Conservation (phyloP, 2,888 invertebrate genomes). For the Eupithecia subumbrata region DNA sequence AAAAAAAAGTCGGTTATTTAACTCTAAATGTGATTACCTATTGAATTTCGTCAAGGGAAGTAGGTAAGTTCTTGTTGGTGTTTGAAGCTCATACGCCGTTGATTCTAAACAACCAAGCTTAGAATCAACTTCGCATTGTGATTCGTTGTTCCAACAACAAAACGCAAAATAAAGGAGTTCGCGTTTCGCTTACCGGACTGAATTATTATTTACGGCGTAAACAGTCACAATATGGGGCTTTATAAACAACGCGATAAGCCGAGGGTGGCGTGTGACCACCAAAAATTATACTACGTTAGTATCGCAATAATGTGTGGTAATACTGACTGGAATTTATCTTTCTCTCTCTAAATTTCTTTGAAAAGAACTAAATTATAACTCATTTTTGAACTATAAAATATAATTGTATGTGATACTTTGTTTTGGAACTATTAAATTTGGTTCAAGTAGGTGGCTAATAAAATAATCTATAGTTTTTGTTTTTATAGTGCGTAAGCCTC, state of each 20-base stretch:
- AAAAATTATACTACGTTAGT: constrained; percentile 40
- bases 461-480: no score
- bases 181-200: constrained; percentile 51
- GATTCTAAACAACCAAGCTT: not conserved
- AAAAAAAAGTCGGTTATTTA: no score
- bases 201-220: constrained; percentile 68
- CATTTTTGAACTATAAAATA: not conserved
- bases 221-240: constrained; percentile 62
- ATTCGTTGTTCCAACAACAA: constrained; percentile 20
- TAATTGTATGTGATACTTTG: not conserved
- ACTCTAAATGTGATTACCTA: no score
- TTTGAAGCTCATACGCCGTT: not conserved
- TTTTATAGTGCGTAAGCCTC: no score
- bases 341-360: not conserved
- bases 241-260: constrained; percentile 65
- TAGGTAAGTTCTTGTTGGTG: not conserved
- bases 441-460: not conserved
- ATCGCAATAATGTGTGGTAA: constrained; percentile 23
- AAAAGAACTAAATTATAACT: not conserved
- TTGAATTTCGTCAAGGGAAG: not conserved
- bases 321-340: not conserved
- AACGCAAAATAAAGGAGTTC: constrained; percentile 32
- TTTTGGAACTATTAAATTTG: not conserved
- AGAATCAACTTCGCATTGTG: not conserved
- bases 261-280: constrained; percentile 52